A percentile compares a stretch with the other conserved stretches of the same genome.
Evolutionary conservation across 2,797 vertebrate species (phyloP).

Genomic region (Spondyliosoma cantharus): DNA sequence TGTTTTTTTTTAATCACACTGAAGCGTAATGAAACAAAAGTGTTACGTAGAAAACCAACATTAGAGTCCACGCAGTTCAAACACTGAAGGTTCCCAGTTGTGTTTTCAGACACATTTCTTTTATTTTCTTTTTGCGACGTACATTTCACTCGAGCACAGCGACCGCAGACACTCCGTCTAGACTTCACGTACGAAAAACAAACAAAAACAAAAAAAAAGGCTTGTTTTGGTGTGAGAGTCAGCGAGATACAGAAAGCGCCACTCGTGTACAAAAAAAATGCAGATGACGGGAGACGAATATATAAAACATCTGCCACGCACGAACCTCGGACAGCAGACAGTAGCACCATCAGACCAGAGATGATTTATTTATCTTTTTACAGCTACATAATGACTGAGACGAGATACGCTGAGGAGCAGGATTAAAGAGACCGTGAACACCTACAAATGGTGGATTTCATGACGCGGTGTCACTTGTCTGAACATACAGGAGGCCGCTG

Average conservation of each 20-base stretch:
- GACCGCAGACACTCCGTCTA: constrained; percentile 19
- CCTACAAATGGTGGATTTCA: constrained; percentile 36
- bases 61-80: constrained; percentile 24
- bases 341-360: constrained; percentile 62
- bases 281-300: constrained; percentile 36
- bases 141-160: constrained; percentile 36
- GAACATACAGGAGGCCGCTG: constrained; percentile 53
- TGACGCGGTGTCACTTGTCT: constrained; percentile 59
- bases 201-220: not conserved
- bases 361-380: too few species aligned
- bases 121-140: not conserved
- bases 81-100: constrained; percentile 23
- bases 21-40: constrained; percentile 21
- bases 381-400: constrained; percentile 32
- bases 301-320: constrained; percentile 51
- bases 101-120: constrained; percentile 42
- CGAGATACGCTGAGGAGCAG: constrained; percentile 22
- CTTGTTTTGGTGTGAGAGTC: constrained; percentile 18
- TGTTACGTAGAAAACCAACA: constrained; percentile 22
- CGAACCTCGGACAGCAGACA: constrained; percentile 55
- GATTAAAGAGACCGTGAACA: constrained; percentile 38
- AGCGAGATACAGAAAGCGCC: constrained; percentile 26
- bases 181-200: constrained; percentile 27
- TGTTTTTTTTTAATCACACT: constrained; percentile 44
- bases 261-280: constrained; percentile 58